Conservation (phyloP, 2,113 vertebrate species). For the Rhodinocichla rosea region DNA sequence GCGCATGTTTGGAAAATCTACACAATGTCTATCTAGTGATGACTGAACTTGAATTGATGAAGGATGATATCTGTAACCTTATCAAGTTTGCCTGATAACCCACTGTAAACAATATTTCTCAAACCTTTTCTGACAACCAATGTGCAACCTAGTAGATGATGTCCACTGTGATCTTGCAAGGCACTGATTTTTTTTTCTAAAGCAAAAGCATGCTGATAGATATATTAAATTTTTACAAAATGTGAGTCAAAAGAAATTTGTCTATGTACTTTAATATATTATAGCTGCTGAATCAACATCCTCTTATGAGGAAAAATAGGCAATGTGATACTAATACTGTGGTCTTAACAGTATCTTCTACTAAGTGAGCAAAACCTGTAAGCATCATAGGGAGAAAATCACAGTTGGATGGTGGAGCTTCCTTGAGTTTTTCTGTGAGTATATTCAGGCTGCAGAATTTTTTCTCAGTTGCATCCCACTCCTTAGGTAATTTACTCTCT, state of each 20-base stretch:
- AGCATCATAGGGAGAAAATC: neutral
- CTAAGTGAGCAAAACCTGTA: neutral
- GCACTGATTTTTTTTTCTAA: neutral
- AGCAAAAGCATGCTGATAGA: conserved; percentile 48
- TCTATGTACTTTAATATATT: neutral
- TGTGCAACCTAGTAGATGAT: conserved; percentile 56
- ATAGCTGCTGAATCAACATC: neutral
- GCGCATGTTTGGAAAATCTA: neutral
- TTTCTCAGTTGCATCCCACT: neutral
- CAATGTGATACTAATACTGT: neutral
- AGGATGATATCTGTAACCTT: conserved; percentile 65
- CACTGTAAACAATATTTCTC: conserved; percentile 68
- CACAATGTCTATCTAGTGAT: conserved; percentile 35
- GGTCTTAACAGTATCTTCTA: neutral
- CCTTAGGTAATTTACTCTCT: neutral
- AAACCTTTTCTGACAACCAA: conserved; percentile 65
- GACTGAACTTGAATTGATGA: conserved; percentile 50
- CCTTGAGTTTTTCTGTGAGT: neutral
- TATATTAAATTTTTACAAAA: conserved; percentile 45
- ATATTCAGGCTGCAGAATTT: neutral
- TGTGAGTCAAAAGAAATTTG: conserved; percentile 1
- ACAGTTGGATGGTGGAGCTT: neutral
- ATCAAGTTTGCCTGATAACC: conserved; percentile 48
- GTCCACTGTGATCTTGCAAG: conserved; percentile 58
- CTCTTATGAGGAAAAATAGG: neutral